A percentile compares a stretch with the other conserved stretches of the same genome.
These are phyloP conservation scores for Drosophila silvestris DNA, from an alignment of 2,888 invertebrate species.

Conservation along the genomic window DNA sequence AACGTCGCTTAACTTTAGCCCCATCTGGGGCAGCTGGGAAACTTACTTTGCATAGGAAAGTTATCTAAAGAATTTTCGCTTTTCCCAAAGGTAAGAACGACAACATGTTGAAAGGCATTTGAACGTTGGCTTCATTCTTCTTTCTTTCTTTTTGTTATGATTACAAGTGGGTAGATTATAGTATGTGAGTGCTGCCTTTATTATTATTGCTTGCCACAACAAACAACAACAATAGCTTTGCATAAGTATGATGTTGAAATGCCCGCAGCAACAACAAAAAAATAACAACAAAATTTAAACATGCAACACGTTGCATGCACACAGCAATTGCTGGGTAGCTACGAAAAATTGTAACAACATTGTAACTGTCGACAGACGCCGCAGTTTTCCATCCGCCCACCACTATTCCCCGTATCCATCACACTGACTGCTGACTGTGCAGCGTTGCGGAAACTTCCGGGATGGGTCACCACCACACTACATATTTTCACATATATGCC, in stretches of 20 bases:
- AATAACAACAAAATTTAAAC: slow-evolving; percentile 25
- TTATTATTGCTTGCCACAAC: slow-evolving; percentile 72
- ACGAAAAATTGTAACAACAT: slow-evolving; percentile 66
- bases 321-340: slow-evolving; percentile 50
- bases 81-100: slow-evolving; percentile 53
- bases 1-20: slow-evolving; percentile 40
- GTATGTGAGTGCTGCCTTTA: slow-evolving; percentile 34
- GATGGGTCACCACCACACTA: slow-evolving; percentile 39
- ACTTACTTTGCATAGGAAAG: slow-evolving; percentile 56
- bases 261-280: slow-evolving; percentile 22
- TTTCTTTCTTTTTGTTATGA: slow-evolving; percentile 13
- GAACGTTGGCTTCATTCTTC: slow-evolving; percentile 16
- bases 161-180: slow-evolving; percentile 21
- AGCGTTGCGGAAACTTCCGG: slow-evolving; percentile 69
- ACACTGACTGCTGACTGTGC: slow-evolving; percentile 30
- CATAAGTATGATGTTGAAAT: slow-evolving; percentile 73
- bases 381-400: slow-evolving; percentile 36
- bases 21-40: slow-evolving; percentile 64
- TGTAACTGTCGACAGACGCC: slow-evolving; percentile 64
- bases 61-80: slow-evolving; percentile 61
- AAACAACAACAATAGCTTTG: slow-evolving; percentile 59
- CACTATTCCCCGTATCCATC: too few species aligned
- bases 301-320: slow-evolving; percentile 78
- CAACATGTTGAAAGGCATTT: slow-evolving; percentile 41
- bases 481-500: slow-evolving; percentile 55